Base-by-base conservation (phyloP, 2,888 invertebrate genomes). In the Bugulina stolonifera region DNA sequence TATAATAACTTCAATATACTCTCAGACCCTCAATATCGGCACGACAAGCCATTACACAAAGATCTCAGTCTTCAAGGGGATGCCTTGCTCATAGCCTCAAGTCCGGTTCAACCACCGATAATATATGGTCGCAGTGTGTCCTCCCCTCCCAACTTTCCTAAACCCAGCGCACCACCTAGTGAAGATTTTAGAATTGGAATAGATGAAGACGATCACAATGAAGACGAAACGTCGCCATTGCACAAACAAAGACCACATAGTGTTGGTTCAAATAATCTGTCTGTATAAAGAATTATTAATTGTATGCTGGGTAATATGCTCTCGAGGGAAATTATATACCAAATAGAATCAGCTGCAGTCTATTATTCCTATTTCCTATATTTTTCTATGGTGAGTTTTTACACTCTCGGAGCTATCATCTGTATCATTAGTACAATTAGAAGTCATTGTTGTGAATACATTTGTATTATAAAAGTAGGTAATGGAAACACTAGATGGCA, bases 1-100 rank as follows among this genome's bases (percentile, higher is more conserved):
- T 64, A 29, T n/a, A 27, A 64, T 32, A 27, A 64, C 64, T 64
- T 64, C 27, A 64, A 64, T 27, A 64, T 64, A 64, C 64, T 29
- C 27, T 18, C 29, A 14, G 64, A 64, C 27, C 29, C 64, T n/a
- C 25, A 14, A 2, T 34, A 64, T 34, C 29, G 10, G 14, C 27
- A 32, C 10, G 64, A 64, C 29, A 64, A 64, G 32, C 34, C 27
- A 32, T 32, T 25, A 5, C 34, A 64, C 5, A 64, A 64, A 34
- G 64, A 64, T 34, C 64, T 64, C 64, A 64, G 64, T 64, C 64
- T 64, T 29, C 14, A 34, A 5, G n/a, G 27, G 5, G 57, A 23
- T 25, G 27, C n/a, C 27, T 22, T 57, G 27, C 25, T 25, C 14
- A 32, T 64, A 25, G 22, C 64, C 27, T 14, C 64, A 64, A n/a